Base-by-base conservation (phyloP, 2,888 invertebrate genomes). In the Scaptomyza flava region DNA sequence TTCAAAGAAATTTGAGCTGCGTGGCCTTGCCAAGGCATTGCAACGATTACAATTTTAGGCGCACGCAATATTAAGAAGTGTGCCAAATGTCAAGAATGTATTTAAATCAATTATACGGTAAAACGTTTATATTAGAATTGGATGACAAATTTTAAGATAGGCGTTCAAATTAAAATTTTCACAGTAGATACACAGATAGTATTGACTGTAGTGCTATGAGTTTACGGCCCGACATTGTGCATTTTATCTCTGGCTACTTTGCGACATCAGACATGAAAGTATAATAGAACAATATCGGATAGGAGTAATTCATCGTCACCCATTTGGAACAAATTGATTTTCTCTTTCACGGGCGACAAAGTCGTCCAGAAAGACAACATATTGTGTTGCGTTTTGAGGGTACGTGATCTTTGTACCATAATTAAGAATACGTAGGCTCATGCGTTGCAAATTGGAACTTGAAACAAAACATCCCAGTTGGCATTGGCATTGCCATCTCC, bases 291-390 rank as follows among this genome's bases (percentile, higher is more conserved):
- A 41, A 51, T 36, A 57, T 53, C 58, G 57, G 50, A 60, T 48
- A 43, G 36, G 36, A 60, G 69, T 34, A 67, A 78, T 76, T 58
- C 70, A 87, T 75, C 66, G 58, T 69, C 77, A 80, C 41, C 74
- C 78, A 78, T 61, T 81, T 79, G 81, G 85, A 89, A 81, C 90
- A 70, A 90, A 90, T 90, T 77, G 89, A 89, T 90, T 90, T 85
- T 38, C 64, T 36, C 63, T 48, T 75, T 67, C 43, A 62, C 56
- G 64, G 67, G 71, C 73, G 79, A 74, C 76, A 75, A 81, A 72
- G 74, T 74, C 85, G 65, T 51, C 63, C 51, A 68, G 50, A 63
- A 60, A 67, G 50, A 65, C 58, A 67, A 60, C 43, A 66, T 30
- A 63, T 58, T 77, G 47, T 59, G 31, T 42, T 27, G 60, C 8